Base-by-base conservation (phyloP, 2,888 invertebrate genomes). In the Margaritifera margaritifera region DNA sequence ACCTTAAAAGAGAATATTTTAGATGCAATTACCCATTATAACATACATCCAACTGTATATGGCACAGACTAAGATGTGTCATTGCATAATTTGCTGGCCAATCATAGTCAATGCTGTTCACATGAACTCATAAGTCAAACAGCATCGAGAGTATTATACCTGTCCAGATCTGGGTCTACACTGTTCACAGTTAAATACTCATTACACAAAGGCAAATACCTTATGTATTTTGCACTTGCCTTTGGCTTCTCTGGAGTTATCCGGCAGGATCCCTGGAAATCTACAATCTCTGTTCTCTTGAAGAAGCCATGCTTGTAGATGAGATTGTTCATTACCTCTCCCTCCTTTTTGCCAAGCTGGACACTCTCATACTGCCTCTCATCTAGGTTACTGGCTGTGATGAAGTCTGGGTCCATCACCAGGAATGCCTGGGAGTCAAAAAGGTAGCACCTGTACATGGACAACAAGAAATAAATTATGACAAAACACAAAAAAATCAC, bases 291-390 rank as follows among this genome's bases (percentile, higher is more conserved):
- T 42, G 82, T 84, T n/a, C 90, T 74, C 18, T 78, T 67, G 71
- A 90, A 89, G 74, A 90, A 89, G 15, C 81, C 81, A 75, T 90
- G 90, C 68, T 85, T 84, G 77, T 89, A 90, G 62, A 90, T 88
- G 42, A 90, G 86, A 66, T 90, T 89, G 69, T 89, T 90, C 90
- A 90, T 90, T 1, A 90, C 88, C 79, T 90, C 90, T 18, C 90
- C 90, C 75, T 90, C 90, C 69, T 90, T 90, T 62, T 86, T 82
- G 6, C 90, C 90, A 66, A 90, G 82, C 24, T 89, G 90, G 42
- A 90, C 88, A 22, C 85, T 82, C 51, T 85, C 84, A 77, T 90
- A 90, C 69, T 88, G 87, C 67, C 86, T 87, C 72, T 87, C 86
- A 65, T 90, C 89, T 54, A 90, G 79, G 54, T 82, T 84, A 74